Evolutionary conservation across 2,797 vertebrate genomes (phyloP).

Genomic region (Helicolenus hilgendorfi): DNA sequence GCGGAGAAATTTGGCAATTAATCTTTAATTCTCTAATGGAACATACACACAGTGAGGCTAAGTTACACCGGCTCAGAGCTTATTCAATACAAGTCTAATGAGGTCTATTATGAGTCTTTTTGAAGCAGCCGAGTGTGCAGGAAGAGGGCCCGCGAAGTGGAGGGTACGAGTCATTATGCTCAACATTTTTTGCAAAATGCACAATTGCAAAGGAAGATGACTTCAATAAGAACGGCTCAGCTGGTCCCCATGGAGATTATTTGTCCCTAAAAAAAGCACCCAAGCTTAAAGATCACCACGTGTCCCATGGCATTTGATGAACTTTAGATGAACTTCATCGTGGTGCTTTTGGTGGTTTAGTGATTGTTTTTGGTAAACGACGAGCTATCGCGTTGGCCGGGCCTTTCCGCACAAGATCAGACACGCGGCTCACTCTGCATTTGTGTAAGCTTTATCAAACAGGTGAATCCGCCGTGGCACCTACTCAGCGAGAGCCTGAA

Average conservation of each 20-base stretch:
- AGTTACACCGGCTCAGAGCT: conserved; percentile 65
- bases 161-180: conserved; percentile 70
- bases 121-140: conserved; percentile 76
- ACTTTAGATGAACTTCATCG: conserved; percentile 60
- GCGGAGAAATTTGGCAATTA: conserved; percentile 86
- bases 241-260: conserved; percentile 66
- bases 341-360: not conserved
- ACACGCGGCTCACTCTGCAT: conserved; percentile 54
- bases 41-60: conserved; percentile 63
- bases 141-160: conserved; percentile 62
- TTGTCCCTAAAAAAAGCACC: conserved; percentile 40
- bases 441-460: conserved; percentile 70
- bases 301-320: conserved; percentile 66
- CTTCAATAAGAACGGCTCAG: conserved; percentile 66
- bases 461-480: conserved; percentile 74
- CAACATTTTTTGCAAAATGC: conserved; percentile 69
- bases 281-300: conserved; percentile 73
- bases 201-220: conserved; percentile 64
- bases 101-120: conserved; percentile 83
- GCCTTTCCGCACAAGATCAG: conserved; percentile 9
- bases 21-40: conserved; percentile 87
- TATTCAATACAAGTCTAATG: conserved; percentile 84
- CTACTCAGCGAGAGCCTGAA: conserved; percentile 54
- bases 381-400: not conserved
- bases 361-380: not conserved